Conservation (phyloP, 1,140 invertebrate species). For the Maniola jurtina region DNA sequence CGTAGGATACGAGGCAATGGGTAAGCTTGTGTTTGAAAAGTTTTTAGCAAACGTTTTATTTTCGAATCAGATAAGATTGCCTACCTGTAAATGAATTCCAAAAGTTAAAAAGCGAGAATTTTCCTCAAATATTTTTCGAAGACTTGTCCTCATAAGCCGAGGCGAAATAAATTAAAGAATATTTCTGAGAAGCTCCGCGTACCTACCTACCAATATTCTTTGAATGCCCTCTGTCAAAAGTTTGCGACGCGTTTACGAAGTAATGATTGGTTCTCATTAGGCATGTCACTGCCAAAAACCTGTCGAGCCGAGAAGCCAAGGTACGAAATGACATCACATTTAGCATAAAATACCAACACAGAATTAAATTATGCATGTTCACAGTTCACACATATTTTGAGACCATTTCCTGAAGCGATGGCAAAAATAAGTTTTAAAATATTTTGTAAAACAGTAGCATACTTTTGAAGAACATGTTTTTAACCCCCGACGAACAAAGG, state of each 20-base stretch:
- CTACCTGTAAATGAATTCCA: constrained; percentile 23
- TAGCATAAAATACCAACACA: background rate
- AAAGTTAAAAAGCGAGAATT: constrained; percentile 18
- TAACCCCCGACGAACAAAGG: too few relatives aligned
- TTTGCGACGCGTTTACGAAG: constrained; percentile 28
- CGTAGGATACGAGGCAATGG: too few relatives aligned
- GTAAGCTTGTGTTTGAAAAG: background rate
- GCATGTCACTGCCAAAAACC: background rate
- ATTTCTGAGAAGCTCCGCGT: constrained; percentile 25
- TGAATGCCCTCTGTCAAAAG: constrained; percentile 31
- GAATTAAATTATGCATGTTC: too few relatives aligned
- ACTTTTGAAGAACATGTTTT: too few relatives aligned
- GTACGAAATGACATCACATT: constrained; percentile 5
- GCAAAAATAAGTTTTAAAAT: too few relatives aligned
- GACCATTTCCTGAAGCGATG: background rate
- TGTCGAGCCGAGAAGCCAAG: background rate
- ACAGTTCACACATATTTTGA: too few relatives aligned
- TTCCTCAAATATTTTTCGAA: constrained; percentile 25
- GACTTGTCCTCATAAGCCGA: constrained; percentile 30
- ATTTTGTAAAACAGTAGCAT: too few relatives aligned
- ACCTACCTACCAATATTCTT: constrained; percentile 25
- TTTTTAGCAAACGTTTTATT: background rate
- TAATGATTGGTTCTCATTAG: constrained; percentile 24
- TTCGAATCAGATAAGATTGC: constrained; percentile 4
- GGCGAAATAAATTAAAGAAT: constrained; percentile 31